Base-by-base conservation (phyloP, 1,140 invertebrate genomes). In the Chironomus tepperi region DNA sequence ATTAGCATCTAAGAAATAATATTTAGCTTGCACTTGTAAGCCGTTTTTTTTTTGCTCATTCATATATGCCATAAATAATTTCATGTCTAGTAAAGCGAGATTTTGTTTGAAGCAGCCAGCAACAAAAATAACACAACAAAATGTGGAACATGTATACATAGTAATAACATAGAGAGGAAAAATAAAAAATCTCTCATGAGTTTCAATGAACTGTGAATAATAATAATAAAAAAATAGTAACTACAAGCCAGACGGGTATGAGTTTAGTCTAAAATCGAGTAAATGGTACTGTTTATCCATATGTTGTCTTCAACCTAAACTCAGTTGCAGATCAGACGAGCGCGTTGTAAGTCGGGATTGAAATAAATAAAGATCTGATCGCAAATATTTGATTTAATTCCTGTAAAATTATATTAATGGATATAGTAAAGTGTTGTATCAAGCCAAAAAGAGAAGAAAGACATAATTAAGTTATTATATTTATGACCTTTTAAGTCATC, bases 291-390 rank as follows among this genome's bases (percentile, higher is more conserved):
- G 47, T 57, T 57, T 57, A 57, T 57, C 47, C 47, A 57, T n/a
- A 57, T 57, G 47, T 57, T 57, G 47, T n/a, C 12, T n/a, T 9
- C 10, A 57, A 57, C 47, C 9, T 57, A 15, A 57, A n/a, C 43
- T 57, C n/a, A 57, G 47, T 57, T 57, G 47, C 47, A 57, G 47
- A 57, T 57, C 47, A 57, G 47, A 57, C 47, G 47, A 57, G 47
- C 47, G 47, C 10, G 47, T 15, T 57, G 12, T 57, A 57, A 57
- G 47, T n/a, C n/a, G 12, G 47, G 15, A 47, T 5, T 57, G 24
- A 34, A 34, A 34, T 34, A 34, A 34, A 34, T n/a, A 34, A 34
- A 34, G 1, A 34, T 34, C 24, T 34, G 24, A 34, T 34, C 24
- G 24, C 24, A 34, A 34, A 34, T 34, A 34, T 34, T 34, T 2